Evolutionary conservation across 2,797 vertebrate genomes (phyloP).

Genomic region (Meriones psammophilus): DNA sequence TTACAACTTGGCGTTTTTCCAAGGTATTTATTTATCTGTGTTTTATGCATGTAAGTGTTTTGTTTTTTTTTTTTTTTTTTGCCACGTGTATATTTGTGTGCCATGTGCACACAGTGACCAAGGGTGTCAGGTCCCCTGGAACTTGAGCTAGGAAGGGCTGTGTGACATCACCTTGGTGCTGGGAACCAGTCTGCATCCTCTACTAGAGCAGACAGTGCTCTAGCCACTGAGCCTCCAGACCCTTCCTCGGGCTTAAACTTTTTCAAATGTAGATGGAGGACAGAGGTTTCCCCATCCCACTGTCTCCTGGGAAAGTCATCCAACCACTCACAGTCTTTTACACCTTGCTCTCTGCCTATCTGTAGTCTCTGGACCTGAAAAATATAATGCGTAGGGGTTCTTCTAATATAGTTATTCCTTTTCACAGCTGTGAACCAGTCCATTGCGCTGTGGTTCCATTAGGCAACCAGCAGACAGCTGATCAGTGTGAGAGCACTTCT

Average conservation of each 20-base stretch:
- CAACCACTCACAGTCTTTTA: too few relatives aligned
- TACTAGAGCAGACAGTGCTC: not conserved
- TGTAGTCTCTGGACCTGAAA: not conserved
- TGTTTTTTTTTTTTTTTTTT: too few relatives aligned
- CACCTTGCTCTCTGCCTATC: not conserved
- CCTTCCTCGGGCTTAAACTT: not conserved
- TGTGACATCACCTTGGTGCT: too few relatives aligned
- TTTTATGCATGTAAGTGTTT: not conserved
- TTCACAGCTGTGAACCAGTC: not conserved
- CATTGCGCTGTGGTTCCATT: too few relatives aligned
- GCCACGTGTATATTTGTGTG: too few relatives aligned
- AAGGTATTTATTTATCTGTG: not conserved
- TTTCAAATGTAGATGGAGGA: not conserved
- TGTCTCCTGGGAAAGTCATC: not conserved
- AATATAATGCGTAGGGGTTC: not conserved
- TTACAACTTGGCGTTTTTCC: too few relatives aligned
- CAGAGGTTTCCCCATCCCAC: not conserved
- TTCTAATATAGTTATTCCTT: not conserved
- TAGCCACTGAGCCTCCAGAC: not conserved
- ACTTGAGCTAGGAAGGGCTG: not conserved
- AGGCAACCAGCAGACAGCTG: not conserved
- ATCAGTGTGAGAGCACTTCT: not conserved
- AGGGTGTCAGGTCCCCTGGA: not conserved
- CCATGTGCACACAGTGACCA: too few relatives aligned
- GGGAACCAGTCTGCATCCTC: not conserved